A percentile compares a stretch with the other conserved stretches of the same genome.
Evolutionary conservation across 2,113 vertebrate genomes (phyloP).

Genomic region (Terrapene triunguis): DNA sequence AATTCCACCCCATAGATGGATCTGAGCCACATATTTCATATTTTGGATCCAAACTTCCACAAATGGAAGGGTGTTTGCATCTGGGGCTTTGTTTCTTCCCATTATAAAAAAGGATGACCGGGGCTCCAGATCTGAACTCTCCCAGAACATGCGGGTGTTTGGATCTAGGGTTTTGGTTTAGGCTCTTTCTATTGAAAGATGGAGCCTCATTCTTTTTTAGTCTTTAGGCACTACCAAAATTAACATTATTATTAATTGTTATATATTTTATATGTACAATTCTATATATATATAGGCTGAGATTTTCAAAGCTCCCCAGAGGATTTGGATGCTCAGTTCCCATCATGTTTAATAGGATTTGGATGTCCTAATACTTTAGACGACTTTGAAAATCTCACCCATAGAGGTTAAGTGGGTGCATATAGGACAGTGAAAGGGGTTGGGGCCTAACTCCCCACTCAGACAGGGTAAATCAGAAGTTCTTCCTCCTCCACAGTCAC

Average conservation of each 20-base stretch:
- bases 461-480: not conserved
- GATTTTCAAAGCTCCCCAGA: too few relatives aligned
- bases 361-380: not conserved
- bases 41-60: not conserved
- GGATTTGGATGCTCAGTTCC: not conserved
- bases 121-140: not conserved
- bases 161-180: not conserved
- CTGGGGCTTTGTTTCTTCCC: not conserved
- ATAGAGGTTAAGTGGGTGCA: not conserved
- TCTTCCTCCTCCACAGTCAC: not conserved
- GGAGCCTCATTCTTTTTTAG: too few relatives aligned
- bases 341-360: not conserved
- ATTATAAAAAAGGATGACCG: not conserved
- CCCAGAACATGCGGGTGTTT: not conserved
- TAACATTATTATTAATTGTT: not conserved
- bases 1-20: fast-evolving
- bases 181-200: not conserved
- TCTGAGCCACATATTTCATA: not conserved
- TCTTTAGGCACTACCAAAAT: not conserved
- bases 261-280: not conserved
- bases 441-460: not conserved
- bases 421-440: not conserved
- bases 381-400: not conserved
- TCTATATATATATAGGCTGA: too few relatives aligned
- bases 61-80: not conserved